Percentiles rank a stretch among this genome's conserved stretches.
These are phyloP conservation scores for Oncopodura yosiiana DNA, from an alignment of 1,140 invertebrate genomes.

Conservation along the genomic window DNA sequence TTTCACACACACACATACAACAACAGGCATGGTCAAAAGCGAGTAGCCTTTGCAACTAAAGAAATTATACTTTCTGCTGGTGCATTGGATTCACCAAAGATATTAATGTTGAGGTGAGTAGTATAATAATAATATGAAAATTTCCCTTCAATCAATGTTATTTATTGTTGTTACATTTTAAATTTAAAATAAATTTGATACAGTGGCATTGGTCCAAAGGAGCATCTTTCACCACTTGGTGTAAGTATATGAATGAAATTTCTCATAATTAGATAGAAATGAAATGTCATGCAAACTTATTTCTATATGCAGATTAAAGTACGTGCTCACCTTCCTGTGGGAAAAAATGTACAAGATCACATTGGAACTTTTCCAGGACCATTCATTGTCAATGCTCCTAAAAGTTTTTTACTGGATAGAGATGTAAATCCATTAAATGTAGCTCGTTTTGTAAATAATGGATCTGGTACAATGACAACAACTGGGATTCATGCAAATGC, in stretches of 20 bases:
- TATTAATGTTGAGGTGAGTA: conserved; percentile 31
- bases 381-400: conserved; percentile 25
- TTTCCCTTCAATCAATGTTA: too few species aligned
- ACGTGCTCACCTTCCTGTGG: conserved; percentile 27
- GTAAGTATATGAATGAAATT: conserved; percentile 6
- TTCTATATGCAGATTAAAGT: conserved; percentile 26
- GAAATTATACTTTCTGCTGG: conserved; percentile 34
- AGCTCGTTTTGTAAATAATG: conserved; percentile 24
- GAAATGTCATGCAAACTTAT: neutral
- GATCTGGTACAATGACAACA: conserved; percentile 26
- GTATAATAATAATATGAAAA: too few species aligned
- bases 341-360: conserved; percentile 34
- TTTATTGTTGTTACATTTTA: too few species aligned
- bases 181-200: too few species aligned
- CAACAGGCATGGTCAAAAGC: conserved; percentile 4
- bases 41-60: conserved; percentile 28
- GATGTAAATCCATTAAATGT: conserved; percentile 19
- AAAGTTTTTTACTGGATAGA: conserved; percentile 30
- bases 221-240: conserved; percentile 27
- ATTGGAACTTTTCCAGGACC: conserved; percentile 35
- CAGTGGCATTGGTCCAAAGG: conserved; percentile 29
- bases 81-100: conserved; percentile 27
- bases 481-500: conserved; percentile 33
- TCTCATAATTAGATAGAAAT: neutral
- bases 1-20: too few species aligned